A percentile compares a stretch with the other conserved stretches of the same genome.
These are phyloP conservation scores for Catamblyrhynchus diadema DNA, from an alignment of 2,797 vertebrate genomes.

Conservation along the genomic window DNA sequence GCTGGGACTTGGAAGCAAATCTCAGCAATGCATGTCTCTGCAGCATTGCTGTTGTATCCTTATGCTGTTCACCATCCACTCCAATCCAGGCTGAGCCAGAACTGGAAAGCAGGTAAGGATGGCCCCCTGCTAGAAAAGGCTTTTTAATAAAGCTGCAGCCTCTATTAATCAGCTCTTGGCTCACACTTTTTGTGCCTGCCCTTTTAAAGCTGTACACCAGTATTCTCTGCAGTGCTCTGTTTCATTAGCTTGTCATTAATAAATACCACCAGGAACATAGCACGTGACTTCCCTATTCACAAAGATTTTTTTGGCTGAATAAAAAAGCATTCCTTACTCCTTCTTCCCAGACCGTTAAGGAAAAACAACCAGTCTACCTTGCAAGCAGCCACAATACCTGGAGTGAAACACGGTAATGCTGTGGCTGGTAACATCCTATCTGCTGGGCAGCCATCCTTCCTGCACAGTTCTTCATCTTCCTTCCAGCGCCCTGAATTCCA, in stretches of 20 bases:
- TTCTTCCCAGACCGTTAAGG: rapidly evolving
- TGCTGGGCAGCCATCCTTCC: neutral
- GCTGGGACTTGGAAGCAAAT: neutral
- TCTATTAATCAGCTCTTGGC: neutral
- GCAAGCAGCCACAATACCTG: neutral
- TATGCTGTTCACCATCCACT: neutral
- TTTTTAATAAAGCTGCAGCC: neutral
- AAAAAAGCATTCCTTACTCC: neutral
- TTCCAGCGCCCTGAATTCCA: neutral
- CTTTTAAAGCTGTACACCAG: constrained; percentile 12
- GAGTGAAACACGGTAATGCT: rapidly evolving
- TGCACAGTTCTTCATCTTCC: neutral
- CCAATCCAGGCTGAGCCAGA: neutral
- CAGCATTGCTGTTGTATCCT: rapidly evolving
- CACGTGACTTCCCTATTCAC: neutral
- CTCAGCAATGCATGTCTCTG: neutral
- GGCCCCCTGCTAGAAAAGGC: neutral
- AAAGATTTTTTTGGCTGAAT: neutral
- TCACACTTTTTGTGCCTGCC: neutral
- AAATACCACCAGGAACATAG: neutral
- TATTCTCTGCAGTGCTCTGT: neutral
- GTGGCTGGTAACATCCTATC: neutral
- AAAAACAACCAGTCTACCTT: neutral
- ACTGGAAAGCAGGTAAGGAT: neutral
- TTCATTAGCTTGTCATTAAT: constrained; percentile 6